phyloP scores from a whole-genome alignment of 2,113 vertebrate species.

The Cyphomyrus plagiostoma region DNA sequence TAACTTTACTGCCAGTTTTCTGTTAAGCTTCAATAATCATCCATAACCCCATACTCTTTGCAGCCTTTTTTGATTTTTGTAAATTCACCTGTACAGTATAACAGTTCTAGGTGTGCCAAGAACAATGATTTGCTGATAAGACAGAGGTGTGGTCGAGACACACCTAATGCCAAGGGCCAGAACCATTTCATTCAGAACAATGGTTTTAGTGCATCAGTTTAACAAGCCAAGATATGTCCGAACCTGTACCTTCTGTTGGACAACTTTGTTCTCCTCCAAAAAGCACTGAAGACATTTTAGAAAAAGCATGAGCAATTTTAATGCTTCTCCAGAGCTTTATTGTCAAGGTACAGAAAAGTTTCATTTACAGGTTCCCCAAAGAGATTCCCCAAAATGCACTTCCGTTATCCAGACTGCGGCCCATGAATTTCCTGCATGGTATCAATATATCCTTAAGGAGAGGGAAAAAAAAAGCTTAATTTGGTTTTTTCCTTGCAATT shows the following conservation, averaged over 20 bases:
- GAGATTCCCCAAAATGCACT: constrained; percentile 37
- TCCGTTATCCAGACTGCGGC: constrained; percentile 82
- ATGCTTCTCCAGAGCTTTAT: constrained; percentile 51
- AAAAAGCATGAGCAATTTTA: constrained; percentile 50
- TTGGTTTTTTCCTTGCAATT: constrained; percentile 61
- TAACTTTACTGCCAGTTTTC: neutral
- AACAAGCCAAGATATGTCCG: constrained; percentile 73
- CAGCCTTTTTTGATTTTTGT: neutral
- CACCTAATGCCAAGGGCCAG: neutral
- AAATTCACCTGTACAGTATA: neutral
- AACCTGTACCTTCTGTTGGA: constrained; percentile 39
- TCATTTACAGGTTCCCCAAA: constrained; percentile 44
- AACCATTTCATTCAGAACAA: neutral
- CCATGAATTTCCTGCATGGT: constrained; percentile 70
- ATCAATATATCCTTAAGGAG: constrained; percentile 52
- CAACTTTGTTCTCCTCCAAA: constrained; percentile 27
- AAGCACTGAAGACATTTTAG: constrained; percentile 52
- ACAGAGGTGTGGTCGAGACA: neutral
- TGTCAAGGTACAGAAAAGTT: constrained; percentile 41
- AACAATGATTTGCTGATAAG: neutral
- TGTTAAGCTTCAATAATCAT: neutral
- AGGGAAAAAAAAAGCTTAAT: constrained; percentile 50
- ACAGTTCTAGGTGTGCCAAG: neutral
- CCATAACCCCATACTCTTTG: neutral
- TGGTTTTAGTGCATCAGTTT: constrained; percentile 63